Base-by-base conservation (phyloP, 2,888 invertebrate species). In the Ischnus inquisitorius region DNA sequence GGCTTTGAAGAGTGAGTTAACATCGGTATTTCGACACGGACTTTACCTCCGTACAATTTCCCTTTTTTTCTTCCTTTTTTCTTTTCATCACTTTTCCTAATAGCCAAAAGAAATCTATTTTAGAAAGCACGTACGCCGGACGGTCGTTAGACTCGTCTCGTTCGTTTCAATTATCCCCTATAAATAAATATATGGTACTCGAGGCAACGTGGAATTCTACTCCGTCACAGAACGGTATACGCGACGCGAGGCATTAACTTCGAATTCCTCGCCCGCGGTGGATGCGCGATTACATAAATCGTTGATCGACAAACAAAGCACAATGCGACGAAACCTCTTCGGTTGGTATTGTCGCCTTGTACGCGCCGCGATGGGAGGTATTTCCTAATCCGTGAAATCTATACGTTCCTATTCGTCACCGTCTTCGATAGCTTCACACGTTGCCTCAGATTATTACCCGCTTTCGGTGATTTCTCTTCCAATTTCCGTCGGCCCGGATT, bases 1-100 rank as follows among this genome's bases (percentile, higher is more conserved):
- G 93, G 93, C 93, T 19, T 87, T 93, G 0, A 92, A 92, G 86
- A 93, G 93, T 93, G 79, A 90, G 91, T 89, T 69, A 34, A 28
- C 2, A 6, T 16, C 12, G 1, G 16, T 46, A 22, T 65, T 34
- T 60, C 25, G 54, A 54, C 54, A 54, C 10, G 19, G 54, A 19
- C 8, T 54, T 54, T 54, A 10, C 16, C 54, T 54, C 12, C 10
- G 8, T 54, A 54, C 22, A 22, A 10, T 54, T 34, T 34, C 34
- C 34, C 34, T 34, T 34, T 34, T 34, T 34, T 34, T 34, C 2
- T 34, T 34, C 8, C 8, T 5, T 34, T 34, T 34, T 22, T 54
- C 19, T 51, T 19, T 16, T 19, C 3, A 3, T 54, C 3, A 22
- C 10, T 54, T 19, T 12, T 54, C 22, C 22, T 16, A 54, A 54